These are phyloP conservation scores for Drosophila paramelanica DNA, from an alignment of 2,888 invertebrate genomes.

Conservation along the genomic window DNA sequence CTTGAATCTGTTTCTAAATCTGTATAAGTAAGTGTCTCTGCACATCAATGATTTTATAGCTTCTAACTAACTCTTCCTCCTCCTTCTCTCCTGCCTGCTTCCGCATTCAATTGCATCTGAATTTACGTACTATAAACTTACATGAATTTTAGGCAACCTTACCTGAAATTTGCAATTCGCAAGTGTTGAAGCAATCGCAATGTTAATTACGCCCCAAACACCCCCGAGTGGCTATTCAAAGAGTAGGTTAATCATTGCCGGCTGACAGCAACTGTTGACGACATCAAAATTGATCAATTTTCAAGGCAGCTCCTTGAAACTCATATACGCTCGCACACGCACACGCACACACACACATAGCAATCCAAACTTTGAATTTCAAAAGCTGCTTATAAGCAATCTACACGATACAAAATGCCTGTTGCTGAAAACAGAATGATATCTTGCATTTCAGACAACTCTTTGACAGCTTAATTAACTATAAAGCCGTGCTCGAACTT, in stretches of 20 bases:
- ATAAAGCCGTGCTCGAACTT: neutral
- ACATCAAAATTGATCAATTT: slow-evolving; percentile 1
- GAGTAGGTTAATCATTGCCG: slow-evolving; percentile 14
- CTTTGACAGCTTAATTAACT: slow-evolving; percentile 18
- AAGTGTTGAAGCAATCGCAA: slow-evolving; percentile 10
- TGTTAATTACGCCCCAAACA: slow-evolving; percentile 6
- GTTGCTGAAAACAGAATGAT: slow-evolving; percentile 6
- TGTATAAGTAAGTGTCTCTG: neutral
- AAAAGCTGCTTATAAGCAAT: neutral
- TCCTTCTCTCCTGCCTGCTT: neutral
- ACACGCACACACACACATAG: neutral
- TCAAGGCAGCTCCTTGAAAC: neutral
- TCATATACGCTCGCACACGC: neutral
- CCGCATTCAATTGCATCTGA: neutral
- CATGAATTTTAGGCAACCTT: neutral
- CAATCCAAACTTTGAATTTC: neutral
- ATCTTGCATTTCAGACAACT: slow-evolving; percentile 1
- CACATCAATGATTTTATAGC: neutral
- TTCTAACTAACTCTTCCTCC: neutral
- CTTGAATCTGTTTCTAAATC: neutral
- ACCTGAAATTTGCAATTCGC: neutral
- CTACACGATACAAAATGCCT: slow-evolving; percentile 3
- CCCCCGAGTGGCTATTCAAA: neutral
- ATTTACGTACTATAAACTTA: neutral
- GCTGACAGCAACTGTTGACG: slow-evolving; percentile 3